phyloP scores from a whole-genome alignment of 1,140 invertebrate genomes.

The Saccostrea glomerata region DNA sequence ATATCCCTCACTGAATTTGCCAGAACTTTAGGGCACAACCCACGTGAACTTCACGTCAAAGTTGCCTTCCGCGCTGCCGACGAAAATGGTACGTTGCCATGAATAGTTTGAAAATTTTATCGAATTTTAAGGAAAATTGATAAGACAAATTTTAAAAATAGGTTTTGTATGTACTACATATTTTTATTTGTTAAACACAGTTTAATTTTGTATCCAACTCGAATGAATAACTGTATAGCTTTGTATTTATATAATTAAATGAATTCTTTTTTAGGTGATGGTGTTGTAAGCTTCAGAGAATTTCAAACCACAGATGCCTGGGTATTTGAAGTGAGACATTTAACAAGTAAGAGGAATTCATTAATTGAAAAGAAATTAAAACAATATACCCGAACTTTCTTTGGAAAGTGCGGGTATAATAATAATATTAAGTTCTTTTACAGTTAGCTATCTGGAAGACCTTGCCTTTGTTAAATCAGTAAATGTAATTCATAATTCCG shows the following conservation, averaged over 20 bases:
- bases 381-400: no score
- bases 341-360: background rate
- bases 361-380: no score
- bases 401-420: no score
- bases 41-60: slow-evolving; percentile 47
- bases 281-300: background rate
- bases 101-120: no score
- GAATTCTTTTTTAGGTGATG: slow-evolving; percentile 2
- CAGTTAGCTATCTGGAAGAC: no score
- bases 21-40: slow-evolving; percentile 50
- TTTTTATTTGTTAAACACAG: no score
- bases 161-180: background rate
- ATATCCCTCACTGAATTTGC: slow-evolving; percentile 52
- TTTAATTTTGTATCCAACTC: no score
- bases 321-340: slow-evolving; percentile 25
- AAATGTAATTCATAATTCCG: no score
- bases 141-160: background rate
- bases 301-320: slow-evolving; percentile 25
- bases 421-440: no score
- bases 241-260: background rate
- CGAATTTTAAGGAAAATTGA: no score
- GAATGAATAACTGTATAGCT: no score
- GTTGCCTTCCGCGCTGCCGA: slow-evolving; percentile 53
- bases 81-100: slow-evolving; percentile 45
- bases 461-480: no score